phyloP scores from a whole-genome alignment of 1,140 invertebrate genomes.

The Andricus grossulariae region DNA sequence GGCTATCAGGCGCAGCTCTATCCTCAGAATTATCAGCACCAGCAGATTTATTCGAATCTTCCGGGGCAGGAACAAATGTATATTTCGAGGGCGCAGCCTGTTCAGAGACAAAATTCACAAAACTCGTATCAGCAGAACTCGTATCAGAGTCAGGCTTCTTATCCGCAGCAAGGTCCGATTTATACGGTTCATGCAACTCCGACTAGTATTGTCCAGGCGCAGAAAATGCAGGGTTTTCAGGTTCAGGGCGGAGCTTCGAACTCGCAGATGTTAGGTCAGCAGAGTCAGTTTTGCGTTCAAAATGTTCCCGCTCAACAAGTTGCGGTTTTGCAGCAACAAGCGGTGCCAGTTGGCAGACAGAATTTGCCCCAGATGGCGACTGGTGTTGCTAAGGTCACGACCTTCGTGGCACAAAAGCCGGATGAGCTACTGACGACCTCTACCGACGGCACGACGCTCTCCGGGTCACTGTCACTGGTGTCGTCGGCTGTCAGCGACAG shows the following conservation, averaged over 20 bases:
- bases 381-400: slow-evolving; percentile 58
- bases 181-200: slow-evolving; percentile 66
- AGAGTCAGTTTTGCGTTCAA: neutral
- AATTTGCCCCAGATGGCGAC: slow-evolving; percentile 54
- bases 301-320: neutral
- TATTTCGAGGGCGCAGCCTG: slow-evolving; percentile 45
- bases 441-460: slow-evolving; percentile 59
- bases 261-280: slow-evolving; percentile 35
- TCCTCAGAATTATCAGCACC: slow-evolving; percentile 61
- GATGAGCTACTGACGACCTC: slow-evolving; percentile 65
- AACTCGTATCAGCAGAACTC: slow-evolving; percentile 54
- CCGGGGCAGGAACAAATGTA: slow-evolving; percentile 51
- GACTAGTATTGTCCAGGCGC: slow-evolving; percentile 61
- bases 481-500: slow-evolving; percentile 70
- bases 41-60: slow-evolving; percentile 69
- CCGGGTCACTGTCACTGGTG: slow-evolving; percentile 68
- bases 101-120: slow-evolving; percentile 41
- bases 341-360: slow-evolving; percentile 6
- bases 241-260: neutral
- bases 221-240: slow-evolving; percentile 59
- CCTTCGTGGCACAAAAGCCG: slow-evolving; percentile 53
- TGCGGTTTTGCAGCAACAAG: neutral
- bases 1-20: slow-evolving; percentile 50
- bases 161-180: slow-evolving; percentile 55
- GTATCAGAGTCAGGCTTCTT: slow-evolving; percentile 39